Percentiles rank a stretch among this genome's conserved stretches.
phyloP scores from a whole-genome alignment of 2,797 vertebrate species.

The Vespertilio murinus region DNA sequence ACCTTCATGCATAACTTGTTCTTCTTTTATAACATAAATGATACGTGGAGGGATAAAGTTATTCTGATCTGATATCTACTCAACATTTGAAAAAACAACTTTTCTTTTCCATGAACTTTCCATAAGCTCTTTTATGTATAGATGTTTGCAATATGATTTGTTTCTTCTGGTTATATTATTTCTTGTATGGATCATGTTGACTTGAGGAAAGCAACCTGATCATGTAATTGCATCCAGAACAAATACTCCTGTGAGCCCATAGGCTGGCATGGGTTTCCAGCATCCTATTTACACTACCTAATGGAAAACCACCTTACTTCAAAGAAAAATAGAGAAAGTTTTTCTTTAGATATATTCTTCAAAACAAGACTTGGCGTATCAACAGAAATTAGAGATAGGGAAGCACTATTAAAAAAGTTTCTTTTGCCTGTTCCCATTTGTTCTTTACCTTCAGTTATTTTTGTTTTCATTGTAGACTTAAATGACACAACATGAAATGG shows the following conservation, averaged over 20 bases:
- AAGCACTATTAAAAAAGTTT: not conserved
- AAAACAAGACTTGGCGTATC: not conserved
- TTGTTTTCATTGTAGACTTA: constrained; percentile 16
- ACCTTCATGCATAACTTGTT: constrained; percentile 29
- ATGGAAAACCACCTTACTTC: constrained; percentile 31
- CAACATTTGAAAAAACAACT: not conserved
- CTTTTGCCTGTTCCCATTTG: not conserved
- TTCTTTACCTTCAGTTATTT: not conserved
- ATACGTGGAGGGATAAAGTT: not conserved
- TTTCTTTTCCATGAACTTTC: not conserved
- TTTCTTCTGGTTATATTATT: constrained; percentile 28
- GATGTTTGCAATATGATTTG: not conserved
- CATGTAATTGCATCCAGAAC: not conserved
- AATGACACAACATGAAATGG: constrained; percentile 9
- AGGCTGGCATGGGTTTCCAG: not conserved
- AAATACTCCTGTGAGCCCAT: not conserved
- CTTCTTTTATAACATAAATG: not conserved
- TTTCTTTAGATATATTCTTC: constrained; percentile 21
- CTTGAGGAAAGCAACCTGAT: not conserved
- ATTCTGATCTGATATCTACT: not conserved
- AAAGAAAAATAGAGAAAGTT: constrained; percentile 29
- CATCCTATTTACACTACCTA: not conserved
- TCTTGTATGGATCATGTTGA: accelerated
- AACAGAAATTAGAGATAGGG: not conserved
- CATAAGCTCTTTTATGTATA: not conserved